These are phyloP conservation scores for Erythrocercus mccallii DNA, from an alignment of 2,113 vertebrate genomes.

Conservation along the genomic window DNA sequence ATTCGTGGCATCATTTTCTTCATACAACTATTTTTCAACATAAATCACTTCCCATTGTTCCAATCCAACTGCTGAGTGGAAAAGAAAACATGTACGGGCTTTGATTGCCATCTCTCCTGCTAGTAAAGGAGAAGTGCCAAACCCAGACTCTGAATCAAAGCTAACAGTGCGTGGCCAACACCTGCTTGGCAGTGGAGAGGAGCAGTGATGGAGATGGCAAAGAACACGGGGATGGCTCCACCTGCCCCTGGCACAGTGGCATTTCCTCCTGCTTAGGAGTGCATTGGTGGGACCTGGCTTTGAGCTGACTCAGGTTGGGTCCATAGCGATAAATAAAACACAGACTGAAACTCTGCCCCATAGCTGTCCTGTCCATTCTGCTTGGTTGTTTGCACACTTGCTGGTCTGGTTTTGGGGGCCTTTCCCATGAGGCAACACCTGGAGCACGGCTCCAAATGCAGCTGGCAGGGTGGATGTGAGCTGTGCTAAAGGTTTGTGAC, in stretches of 20 bases:
- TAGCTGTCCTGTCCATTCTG: neutral
- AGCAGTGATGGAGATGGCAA: neutral
- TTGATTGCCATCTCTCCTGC: neutral
- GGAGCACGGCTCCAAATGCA: accelerated
- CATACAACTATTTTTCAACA: neutral
- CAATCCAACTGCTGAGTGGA: neutral
- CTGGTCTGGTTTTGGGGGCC: neutral
- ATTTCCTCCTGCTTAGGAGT: neutral
- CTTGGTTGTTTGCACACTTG: neutral
- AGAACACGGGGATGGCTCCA: neutral
- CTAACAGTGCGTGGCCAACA: neutral
- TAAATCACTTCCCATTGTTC: neutral
- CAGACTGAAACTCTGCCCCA: neutral
- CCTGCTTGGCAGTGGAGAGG: neutral
- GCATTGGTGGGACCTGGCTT: neutral
- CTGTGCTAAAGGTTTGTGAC: neutral
- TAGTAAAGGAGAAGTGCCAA: neutral
- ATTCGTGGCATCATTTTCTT: neutral
- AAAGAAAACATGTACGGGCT: neutral
- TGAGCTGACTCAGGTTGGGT: neutral
- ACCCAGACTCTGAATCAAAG: neutral
- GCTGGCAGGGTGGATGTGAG: accelerated
- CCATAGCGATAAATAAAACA: neutral
- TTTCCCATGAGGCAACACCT: accelerated
- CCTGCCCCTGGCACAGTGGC: neutral